These are phyloP conservation scores for Apostichopus parvimensis DNA, from an alignment of 35 echinoderm and acorn worm species.

Conservation along the genomic window DNA sequence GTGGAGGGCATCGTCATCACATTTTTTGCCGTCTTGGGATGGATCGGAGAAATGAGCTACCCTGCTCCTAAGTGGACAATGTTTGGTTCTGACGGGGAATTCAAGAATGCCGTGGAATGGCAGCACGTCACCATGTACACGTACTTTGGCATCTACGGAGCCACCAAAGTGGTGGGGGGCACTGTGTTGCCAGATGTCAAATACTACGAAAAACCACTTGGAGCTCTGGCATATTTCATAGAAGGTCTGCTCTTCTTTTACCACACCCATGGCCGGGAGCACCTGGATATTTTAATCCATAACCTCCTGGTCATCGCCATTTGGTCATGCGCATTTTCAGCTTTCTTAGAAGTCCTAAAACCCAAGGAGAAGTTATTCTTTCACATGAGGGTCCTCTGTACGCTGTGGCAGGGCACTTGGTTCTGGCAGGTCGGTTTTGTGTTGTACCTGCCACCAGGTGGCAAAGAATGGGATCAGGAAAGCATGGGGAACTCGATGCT, in stretches of 20 bases:
- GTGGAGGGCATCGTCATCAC: constrained; percentile 72
- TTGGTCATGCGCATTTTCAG: constrained; percentile 50
- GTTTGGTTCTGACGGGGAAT: constrained; percentile 68
- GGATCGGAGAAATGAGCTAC: constrained; percentile 84
- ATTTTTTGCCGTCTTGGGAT: constrained; percentile 65
- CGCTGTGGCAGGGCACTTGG: constrained; percentile 93
- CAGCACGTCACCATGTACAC: constrained; percentile 98
- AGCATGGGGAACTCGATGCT: constrained; percentile 77
- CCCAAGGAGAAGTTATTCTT: constrained; percentile 58
- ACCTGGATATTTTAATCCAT: constrained; percentile 81
- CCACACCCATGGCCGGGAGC: constrained; percentile 72
- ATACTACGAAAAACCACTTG: constrained; percentile 72
- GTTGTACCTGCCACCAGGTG: constrained; percentile 75
- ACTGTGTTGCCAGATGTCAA: constrained; percentile 57
- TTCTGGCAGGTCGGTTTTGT: constrained; percentile 82
- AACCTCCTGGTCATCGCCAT: constrained; percentile 75
- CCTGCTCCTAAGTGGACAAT: constrained; percentile 70
- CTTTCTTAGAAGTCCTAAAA: constrained; percentile 57
- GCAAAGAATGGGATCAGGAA: constrained; percentile 71
- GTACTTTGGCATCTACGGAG: constrained; percentile 82
- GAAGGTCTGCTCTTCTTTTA: constrained; percentile 90
- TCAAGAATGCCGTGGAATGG: constrained; percentile 76
- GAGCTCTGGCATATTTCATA: constrained; percentile 73
- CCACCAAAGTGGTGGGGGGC: constrained; percentile 37
- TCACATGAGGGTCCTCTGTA: constrained; percentile 69